These are phyloP conservation scores for Lycorma delicatula DNA, from an alignment of 1,140 invertebrate genomes.

Conservation along the genomic window DNA sequence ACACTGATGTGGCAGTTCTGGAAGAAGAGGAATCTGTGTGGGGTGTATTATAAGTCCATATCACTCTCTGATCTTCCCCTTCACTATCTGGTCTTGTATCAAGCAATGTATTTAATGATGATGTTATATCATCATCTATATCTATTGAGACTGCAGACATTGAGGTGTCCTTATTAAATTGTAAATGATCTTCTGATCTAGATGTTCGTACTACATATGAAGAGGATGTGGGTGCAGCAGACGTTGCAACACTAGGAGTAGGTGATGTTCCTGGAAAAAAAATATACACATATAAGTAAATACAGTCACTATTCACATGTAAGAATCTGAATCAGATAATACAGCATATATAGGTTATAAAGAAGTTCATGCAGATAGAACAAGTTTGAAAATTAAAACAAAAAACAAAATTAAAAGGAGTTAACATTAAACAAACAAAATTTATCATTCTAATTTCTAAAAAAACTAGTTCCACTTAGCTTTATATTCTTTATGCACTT, in stretches of 20 bases:
- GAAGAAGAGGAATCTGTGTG: conserved; percentile 14
- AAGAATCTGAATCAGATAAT: too few relatives aligned
- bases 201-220: conserved; percentile 48
- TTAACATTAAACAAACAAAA: too few relatives aligned
- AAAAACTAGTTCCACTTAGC: too few relatives aligned
- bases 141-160: conserved; percentile 79
- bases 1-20: conserved; percentile 10
- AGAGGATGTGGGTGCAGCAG: conserved; percentile 26
- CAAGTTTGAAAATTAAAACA: too few relatives aligned
- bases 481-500: too few relatives aligned
- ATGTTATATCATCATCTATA: conserved; percentile 86
- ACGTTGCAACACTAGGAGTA: conserved; percentile 17
- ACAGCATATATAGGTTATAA: too few relatives aligned
- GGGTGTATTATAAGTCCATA: conserved; percentile 86
- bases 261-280: too few relatives aligned
- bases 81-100: conserved; percentile 51
- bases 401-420: too few relatives aligned
- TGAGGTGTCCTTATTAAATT: conserved; percentile 49
- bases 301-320: too few relatives aligned
- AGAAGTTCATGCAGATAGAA: too few relatives aligned
- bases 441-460: too few relatives aligned
- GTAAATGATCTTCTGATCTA: conserved; percentile 77
- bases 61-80: conserved; percentile 52
- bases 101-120: conserved; percentile 79
- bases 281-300: too few relatives aligned